Evolutionary conservation across 2,113 vertebrate genomes (phyloP).

Genomic region (Gadus chalcogrammus): DNA sequence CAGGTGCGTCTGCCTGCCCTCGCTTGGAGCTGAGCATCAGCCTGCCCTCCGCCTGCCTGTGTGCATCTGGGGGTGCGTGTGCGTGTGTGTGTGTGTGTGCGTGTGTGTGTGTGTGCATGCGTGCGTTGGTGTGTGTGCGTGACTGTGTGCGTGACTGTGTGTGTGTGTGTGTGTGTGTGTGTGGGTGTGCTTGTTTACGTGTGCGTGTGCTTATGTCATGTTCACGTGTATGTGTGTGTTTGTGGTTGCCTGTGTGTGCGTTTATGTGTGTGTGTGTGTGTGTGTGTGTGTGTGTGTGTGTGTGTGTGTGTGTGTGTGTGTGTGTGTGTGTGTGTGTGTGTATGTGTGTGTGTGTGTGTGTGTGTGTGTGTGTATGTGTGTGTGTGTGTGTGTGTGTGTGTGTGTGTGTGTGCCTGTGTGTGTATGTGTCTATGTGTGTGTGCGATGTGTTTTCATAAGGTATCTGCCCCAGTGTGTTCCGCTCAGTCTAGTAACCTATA

Average conservation of each 20-base stretch:
- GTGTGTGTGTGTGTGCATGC: background rate
- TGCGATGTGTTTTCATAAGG: background rate
- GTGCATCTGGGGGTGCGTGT: conserved; percentile 21
- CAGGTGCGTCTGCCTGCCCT: conserved; percentile 73
- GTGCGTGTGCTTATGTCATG: background rate
- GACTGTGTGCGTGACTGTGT: background rate
- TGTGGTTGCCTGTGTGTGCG: background rate
- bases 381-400: conserved; percentile 30
- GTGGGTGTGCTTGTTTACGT: conserved; percentile 18
- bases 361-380: background rate
- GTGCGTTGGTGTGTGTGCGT: background rate
- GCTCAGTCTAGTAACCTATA: background rate
- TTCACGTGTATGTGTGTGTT: background rate
- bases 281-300: conserved; percentile 26
- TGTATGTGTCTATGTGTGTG: conserved; percentile 2
- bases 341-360: background rate
- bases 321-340: background rate
- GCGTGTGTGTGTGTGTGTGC: background rate
- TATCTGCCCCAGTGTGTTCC: background rate
- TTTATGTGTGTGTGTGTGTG: background rate
- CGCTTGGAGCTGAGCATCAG: background rate
- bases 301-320: conserved; percentile 16
- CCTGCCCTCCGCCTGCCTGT: conserved; percentile 31
- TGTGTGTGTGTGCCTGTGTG: conserved; percentile 11
- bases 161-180: conserved; percentile 23